Evolutionary conservation across 2,113 vertebrate species (phyloP), one percentile per base, ranked within the genome.

Genomic region (Passer domesticus): DNA sequence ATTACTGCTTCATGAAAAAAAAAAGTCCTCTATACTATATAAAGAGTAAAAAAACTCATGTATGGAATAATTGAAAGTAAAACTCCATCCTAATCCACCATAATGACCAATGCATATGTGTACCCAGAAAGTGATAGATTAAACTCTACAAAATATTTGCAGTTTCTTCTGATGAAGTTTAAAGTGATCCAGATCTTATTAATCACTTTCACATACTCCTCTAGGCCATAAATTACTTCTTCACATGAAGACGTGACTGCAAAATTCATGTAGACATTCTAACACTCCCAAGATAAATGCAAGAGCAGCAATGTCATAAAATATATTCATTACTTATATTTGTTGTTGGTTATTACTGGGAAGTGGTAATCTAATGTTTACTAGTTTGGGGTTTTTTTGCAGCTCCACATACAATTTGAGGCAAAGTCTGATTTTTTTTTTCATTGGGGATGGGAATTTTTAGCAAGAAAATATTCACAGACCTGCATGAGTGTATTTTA

Each of bases 281-380:
- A 68, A 53, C 0, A 0, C 68, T 94, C 92, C 92, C 90, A 70
- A 92, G 90, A 92, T 58, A 47, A 94, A 94, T 87, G 68, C 55
- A 81, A 58, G 56, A 90, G 37, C 68, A 81, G 60, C 44, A 56
- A 60, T 81, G 68, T 70, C 90, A 94, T 95, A 53, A 94, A 96
- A 96, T 93, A 78, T 25, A 72, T 78, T 96, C 76, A 89, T 94
- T 96, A 94, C 64, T 86, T 83, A 4, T 9, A 77, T 88, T 80
- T 88, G 64, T 62, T 92, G 72, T 4, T 77, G 18, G 28, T 75
- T 93, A 60, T 88, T 90, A 39, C 47, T 78, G 60, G 44, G 47
- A 89, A 92, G 56, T 44, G 47, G 60, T 72, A 93, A 92, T 88
- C 67, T 90, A 72, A 64, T 72, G 47, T 83, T 93, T 88, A 60